A percentile compares a stretch with the other conserved stretches of the same genome.
These are phyloP conservation scores for Perdita meconis DNA, from an alignment of 2,888 invertebrate genomes.

Conservation along the genomic window DNA sequence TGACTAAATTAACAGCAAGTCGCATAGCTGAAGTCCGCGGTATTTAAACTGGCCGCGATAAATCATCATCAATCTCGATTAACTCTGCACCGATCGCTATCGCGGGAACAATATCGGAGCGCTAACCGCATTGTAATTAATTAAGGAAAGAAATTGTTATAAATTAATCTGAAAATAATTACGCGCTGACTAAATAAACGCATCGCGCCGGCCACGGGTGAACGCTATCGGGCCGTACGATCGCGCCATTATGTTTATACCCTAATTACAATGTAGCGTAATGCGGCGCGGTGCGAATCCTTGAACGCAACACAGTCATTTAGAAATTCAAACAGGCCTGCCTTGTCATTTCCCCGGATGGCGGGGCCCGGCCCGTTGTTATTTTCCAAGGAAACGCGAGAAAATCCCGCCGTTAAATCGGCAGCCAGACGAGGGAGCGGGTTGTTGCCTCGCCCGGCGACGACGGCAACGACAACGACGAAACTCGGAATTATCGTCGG, in stretches of 20 bases:
- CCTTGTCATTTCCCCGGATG: conserved; percentile 18
- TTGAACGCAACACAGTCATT: conserved; percentile 52
- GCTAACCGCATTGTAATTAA: conserved; percentile 68
- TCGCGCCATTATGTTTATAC: conserved; percentile 70
- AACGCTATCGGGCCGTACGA: conserved; percentile 58
- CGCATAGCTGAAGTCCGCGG: conserved; percentile 4
- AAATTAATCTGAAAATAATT: conserved; percentile 73
- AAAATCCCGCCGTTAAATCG: background rate
- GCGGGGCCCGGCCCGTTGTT: conserved; percentile 23
- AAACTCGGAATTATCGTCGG: conserved; percentile 47
- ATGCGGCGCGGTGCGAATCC: conserved; percentile 53
- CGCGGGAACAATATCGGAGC: conserved; percentile 41
- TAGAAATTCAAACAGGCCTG: conserved; percentile 49
- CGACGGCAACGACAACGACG: conserved; percentile 14
- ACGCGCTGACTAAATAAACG: conserved; percentile 62
- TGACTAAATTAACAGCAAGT: background rate
- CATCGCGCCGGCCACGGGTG: conserved; percentile 59
- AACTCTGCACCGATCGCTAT: conserved; percentile 44
- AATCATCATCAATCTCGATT: conserved; percentile 43
- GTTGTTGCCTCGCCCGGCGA: conserved; percentile 26
- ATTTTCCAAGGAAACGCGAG: conserved; percentile 33
- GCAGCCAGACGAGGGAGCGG: conserved; percentile 13
- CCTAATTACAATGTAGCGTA: conserved; percentile 68
- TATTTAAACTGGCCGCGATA: conserved; percentile 27
- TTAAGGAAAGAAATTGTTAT: conserved; percentile 71